Conservation (phyloP, 2,113 vertebrate species). For the rabbit (Oryctolagus cuniculus) region mOryCun1.1 NC_091453.1:27508001-27508500, state of each 20-base stretch:
- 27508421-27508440: slow-evolving; percentile 19
- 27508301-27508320: slow-evolving; percentile 1
- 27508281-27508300: not conserved
- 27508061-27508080: slow-evolving; percentile 9
- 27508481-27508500: slow-evolving; percentile 64
- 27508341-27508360: not conserved
- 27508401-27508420: slow-evolving; percentile 1
- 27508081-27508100: slow-evolving; percentile 7
- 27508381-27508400: slow-evolving; percentile 25
- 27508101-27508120: not conserved
- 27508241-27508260: not conserved
- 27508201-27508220: slow-evolving; percentile 36
- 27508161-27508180: slow-evolving; percentile 39
- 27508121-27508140: not conserved
- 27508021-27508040: slow-evolving; percentile 55
- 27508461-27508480: slow-evolving; percentile 36
- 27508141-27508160: not conserved
- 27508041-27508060: slow-evolving; percentile 55
- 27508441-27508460: not conserved
- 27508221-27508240: not conserved
- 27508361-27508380: slow-evolving; percentile 37
- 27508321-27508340: slow-evolving; percentile 17
- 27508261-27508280: slow-evolving; percentile 19
- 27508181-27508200: not conserved
- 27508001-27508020: slow-evolving; percentile 21